These are phyloP conservation scores for Xylocopa sonorina DNA, from an alignment of 1,140 invertebrate species.

Conservation along the genomic window DNA sequence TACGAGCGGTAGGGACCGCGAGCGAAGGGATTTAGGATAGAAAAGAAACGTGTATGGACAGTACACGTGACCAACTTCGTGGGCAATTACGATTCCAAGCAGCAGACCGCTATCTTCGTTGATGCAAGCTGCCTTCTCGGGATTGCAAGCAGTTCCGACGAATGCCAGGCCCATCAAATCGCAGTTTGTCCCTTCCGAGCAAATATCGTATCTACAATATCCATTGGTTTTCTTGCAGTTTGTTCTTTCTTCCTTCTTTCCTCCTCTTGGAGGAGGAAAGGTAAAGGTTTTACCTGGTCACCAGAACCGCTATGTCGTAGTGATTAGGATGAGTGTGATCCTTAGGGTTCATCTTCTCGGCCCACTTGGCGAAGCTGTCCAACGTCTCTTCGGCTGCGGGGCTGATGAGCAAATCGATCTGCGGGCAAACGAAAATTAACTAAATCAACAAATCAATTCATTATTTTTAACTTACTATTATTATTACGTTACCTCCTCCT, in stretches of 20 bases:
- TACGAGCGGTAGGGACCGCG: too few relatives aligned
- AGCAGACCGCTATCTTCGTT: conserved; percentile 87
- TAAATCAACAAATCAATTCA: too few relatives aligned
- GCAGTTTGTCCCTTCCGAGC: conserved; percentile 84
- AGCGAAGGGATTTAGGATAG: conserved; percentile 15
- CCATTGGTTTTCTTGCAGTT: too few relatives aligned
- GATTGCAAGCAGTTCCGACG: conserved; percentile 86
- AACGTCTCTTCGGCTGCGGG: conserved; percentile 85
- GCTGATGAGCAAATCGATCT: conserved; percentile 83
- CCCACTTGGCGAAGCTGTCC: conserved; percentile 87
- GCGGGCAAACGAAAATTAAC: conserved; percentile 38
- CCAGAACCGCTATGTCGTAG: conserved; percentile 88
- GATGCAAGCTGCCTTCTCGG: conserved; percentile 85
- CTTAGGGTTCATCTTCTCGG: conserved; percentile 85
- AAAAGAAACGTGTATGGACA: conserved; percentile 48
- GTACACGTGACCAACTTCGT: conserved; percentile 89
- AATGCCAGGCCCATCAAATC: conserved; percentile 86
- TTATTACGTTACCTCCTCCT: conserved; percentile 76
- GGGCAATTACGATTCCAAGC: conserved; percentile 86
- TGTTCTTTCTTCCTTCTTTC: too few relatives aligned
- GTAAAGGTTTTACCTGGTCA: conserved; percentile 85
- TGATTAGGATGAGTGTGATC: conserved; percentile 87
- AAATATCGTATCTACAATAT: conserved; percentile 83
- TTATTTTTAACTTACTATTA: neutral
- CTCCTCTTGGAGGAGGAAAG: too few relatives aligned